Base-by-base conservation (phyloP, 2,113 vertebrate genomes). In the Archilochus colubris region DNA sequence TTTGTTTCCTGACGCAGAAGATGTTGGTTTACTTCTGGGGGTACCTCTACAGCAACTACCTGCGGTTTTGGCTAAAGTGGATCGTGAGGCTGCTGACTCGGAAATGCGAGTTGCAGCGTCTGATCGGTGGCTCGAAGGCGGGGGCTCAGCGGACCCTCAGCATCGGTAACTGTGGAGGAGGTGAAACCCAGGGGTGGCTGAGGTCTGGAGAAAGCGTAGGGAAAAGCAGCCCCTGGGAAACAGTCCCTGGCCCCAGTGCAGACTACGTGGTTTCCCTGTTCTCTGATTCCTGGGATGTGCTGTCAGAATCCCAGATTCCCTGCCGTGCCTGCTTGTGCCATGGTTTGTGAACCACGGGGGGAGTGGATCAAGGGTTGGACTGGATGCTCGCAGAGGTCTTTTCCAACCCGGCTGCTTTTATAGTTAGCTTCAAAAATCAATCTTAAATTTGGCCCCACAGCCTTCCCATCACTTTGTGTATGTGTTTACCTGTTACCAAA, bases 11-110 rank as follows among this genome's bases (percentile, higher is more conserved):
- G 81, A 40, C 70, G 18, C 93, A 98, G 92, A 99, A 98, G 92
- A 99, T 99, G 99, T 91, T 99, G 85, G 72, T 90, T 58, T 97
- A 68, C 59, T 86, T 99, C 83, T 99, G 98, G 98, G 97, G 98
- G 51, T 98, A 98, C 92, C 96, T 99, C 64, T 99, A 99, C 97
- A 97, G 97, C 36, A 98, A 97, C 68, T 98, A 98, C 94, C 95
- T 99, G 43, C 98, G 99, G 17, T 98, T 98, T 87, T 99, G 99
- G 98, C 79, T 99, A 91, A 99, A 99, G 97, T 99, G 99, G 99
- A 10, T 99, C 58, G 55, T 99, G 85, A 96, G 99, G 82, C 98
- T 99, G 83, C 93, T 98, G 18, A 99, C 98, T 3, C 97, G 99
- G 53, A 99, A 96, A 55, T 99, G 99, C 96, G 99, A 99, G 94